Conservation (phyloP, 1,140 invertebrate species). For the Apocrypta bakeri region DNA sequence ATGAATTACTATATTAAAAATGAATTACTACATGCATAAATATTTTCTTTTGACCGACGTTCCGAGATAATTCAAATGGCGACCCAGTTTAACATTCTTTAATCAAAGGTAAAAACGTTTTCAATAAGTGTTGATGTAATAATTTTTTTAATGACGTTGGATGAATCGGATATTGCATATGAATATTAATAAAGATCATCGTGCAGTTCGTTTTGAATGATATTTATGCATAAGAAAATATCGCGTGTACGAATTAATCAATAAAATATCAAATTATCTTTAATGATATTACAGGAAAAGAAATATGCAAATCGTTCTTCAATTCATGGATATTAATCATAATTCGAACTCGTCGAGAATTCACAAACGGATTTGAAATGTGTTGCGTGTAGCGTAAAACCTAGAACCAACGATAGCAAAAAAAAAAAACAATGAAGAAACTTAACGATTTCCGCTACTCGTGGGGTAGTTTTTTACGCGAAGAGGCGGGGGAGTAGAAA, state of each 20-base stretch:
- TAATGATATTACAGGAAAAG: no score
- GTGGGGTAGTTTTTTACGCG: background rate
- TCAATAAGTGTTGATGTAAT: no score
- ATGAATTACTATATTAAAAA: constrained; percentile 4
- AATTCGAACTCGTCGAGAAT: background rate
- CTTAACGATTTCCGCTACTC: constrained; percentile 26
- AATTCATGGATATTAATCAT: background rate
- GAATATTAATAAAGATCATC: no score
- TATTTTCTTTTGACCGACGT: background rate
- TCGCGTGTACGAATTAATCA: no score
- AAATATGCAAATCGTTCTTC: background rate
- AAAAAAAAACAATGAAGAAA: background rate
- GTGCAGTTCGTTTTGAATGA: no score
- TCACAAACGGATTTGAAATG: background rate
- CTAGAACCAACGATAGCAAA: background rate
- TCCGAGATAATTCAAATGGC: background rate
- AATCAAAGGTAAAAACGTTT: background rate
- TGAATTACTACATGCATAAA: background rate
- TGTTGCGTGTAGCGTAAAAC: background rate
- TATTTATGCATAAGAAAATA: no score
- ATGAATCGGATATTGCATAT: no score
- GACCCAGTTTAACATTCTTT: background rate
- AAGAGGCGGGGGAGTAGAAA: background rate
- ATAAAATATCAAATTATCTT: no score
- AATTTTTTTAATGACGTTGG: no score